Evolutionary conservation across 1,140 invertebrate genomes (phyloP).

Genomic region (Drosophila albomicans): DNA sequence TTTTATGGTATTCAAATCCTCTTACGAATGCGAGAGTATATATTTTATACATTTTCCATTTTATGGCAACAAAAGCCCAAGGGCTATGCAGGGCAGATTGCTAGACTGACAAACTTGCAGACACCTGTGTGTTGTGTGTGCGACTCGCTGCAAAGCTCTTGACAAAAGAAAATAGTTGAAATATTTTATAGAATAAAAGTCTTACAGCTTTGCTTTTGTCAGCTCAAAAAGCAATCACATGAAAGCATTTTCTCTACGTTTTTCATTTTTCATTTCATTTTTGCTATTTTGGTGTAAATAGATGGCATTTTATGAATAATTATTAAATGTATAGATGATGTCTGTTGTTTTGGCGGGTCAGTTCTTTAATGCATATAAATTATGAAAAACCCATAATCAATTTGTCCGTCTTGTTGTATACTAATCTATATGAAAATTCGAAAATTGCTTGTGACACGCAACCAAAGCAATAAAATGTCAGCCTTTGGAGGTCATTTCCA

Average conservation of each 20-base stretch:
- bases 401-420: conserved; percentile 45
- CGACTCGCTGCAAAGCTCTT: conserved; percentile 19
- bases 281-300: conserved; percentile 12
- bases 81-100: not conserved
- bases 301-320: conserved; percentile 22
- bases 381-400: conserved; percentile 69
- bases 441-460: conserved; percentile 70
- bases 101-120: not conserved
- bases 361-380: conserved; percentile 64
- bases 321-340: conserved; percentile 7
- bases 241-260: conserved; percentile 31
- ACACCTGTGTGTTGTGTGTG: conserved; percentile 13
- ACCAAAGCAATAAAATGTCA: conserved; percentile 34
- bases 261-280: no score
- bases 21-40: conserved; percentile 11
- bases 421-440: conserved; percentile 42
- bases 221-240: conserved; percentile 50
- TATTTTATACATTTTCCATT: conserved; percentile 32
- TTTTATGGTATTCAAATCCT: conserved; percentile 28
- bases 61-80: conserved; percentile 20
- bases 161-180: conserved; percentile 32
- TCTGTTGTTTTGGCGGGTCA: not conserved
- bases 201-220: conserved; percentile 1
- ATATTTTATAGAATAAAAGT: conserved; percentile 24
- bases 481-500: conserved; percentile 30